These are phyloP conservation scores for Thaumetopoea pityocampa DNA, from an alignment of 1,140 invertebrate species.

Conservation along the genomic window DNA sequence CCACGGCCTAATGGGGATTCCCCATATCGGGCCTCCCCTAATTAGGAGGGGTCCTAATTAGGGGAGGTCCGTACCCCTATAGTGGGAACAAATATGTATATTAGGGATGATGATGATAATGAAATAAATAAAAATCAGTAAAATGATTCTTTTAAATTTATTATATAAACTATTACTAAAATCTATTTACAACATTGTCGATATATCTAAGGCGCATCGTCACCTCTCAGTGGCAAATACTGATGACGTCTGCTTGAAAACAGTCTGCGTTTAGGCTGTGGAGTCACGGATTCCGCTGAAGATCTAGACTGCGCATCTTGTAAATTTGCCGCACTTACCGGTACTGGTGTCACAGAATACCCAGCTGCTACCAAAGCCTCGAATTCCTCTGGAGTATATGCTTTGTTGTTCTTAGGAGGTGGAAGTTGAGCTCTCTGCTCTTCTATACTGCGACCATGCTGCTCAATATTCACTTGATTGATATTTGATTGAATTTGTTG, in stretches of 20 bases:
- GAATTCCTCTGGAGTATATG: constrained; percentile 73
- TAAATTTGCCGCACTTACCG: constrained; percentile 46
- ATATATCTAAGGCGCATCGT: constrained; percentile 55
- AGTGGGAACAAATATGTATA: too few species aligned
- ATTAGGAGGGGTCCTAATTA: too few species aligned
- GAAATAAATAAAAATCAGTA: constrained; percentile 1
- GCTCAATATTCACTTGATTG: constrained; percentile 40
- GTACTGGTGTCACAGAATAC: constrained; percentile 72
- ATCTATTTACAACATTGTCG: constrained; percentile 40
- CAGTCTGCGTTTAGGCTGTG: constrained; percentile 34
- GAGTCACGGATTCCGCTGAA: constrained; percentile 32
- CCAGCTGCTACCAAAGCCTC: constrained; percentile 68
- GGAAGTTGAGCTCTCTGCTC: constrained; percentile 59
- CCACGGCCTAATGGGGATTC: too few species aligned
- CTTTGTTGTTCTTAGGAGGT: constrained; percentile 70
- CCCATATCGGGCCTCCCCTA: too few species aligned
- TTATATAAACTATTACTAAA: constrained; percentile 45
- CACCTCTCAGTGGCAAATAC: constrained; percentile 58
- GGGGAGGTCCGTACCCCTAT: too few species aligned
- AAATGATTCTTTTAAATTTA: constrained; percentile 33
- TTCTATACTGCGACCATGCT: constrained; percentile 34
- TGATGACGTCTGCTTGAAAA: constrained; percentile 46
- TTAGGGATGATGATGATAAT: not conserved
- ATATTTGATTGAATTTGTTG: constrained; percentile 23
- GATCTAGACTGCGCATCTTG: constrained; percentile 53